Conservation (phyloP, 2,888 invertebrate species). For the Camptogramma bilineatum region DNA sequence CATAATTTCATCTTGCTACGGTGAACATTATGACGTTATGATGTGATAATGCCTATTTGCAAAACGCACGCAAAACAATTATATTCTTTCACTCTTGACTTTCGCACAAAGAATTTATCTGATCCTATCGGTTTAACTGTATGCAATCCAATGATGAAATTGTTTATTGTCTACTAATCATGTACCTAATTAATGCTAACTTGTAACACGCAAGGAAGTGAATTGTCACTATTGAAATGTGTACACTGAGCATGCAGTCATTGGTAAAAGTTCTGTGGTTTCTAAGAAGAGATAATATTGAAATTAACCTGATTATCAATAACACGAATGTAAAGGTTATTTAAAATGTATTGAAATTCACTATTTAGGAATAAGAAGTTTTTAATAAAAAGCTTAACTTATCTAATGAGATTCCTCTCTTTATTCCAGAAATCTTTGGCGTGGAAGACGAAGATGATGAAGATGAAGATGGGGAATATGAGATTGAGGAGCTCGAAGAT, state of each 20-base stretch:
- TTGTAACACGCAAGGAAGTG: conserved; percentile 19
- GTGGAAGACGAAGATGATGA: conserved; percentile 66
- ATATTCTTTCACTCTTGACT: conserved; percentile 36
- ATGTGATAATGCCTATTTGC: conserved; percentile 1
- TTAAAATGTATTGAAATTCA: too few species aligned
- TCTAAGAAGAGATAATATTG: neutral
- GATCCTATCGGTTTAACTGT: conserved; percentile 41
- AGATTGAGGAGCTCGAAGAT: conserved; percentile 37
- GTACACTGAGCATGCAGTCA: neutral
- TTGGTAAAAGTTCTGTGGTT: neutral
- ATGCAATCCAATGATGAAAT: conserved; percentile 17
- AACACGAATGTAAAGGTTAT: too few species aligned
- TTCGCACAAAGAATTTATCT: conserved; percentile 49
- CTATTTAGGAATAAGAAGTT: neutral
- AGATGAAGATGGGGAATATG: conserved; percentile 55
- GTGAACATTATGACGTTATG: conserved; percentile 3
- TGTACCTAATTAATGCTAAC: neutral
- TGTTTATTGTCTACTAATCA: neutral
- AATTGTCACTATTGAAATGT: neutral
- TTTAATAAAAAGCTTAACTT: neutral
- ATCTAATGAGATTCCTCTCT: conserved; percentile 26
- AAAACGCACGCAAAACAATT: conserved; percentile 26
- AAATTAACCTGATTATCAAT: too few species aligned
- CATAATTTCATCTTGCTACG: neutral
- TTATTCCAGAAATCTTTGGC: conserved; percentile 72